Evolutionary conservation across 2,888 invertebrate species (phyloP), one percentile per base, ranked within the genome.

Genomic region (Orgyia antiqua): DNA sequence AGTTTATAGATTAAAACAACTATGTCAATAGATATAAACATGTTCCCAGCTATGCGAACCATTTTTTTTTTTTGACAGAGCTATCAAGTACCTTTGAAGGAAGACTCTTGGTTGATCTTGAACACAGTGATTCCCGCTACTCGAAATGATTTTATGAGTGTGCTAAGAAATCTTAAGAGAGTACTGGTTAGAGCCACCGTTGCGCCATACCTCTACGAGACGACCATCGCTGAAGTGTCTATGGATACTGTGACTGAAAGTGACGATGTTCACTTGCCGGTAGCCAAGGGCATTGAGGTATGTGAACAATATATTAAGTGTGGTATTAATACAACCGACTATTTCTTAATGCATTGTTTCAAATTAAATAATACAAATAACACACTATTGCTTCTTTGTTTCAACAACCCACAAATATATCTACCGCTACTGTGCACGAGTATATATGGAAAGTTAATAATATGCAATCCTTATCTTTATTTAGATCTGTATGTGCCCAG

Each of bases 131-230:
- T 51, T 1, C 66, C 68, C 0, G 79, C 67, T 0, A 92, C 93
- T 0, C 90, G 98, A 13, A 89, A 91, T 33, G 94, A 97, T 61
- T 88, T 99, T 38, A 89, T 99, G 87, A 92, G 89, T 39, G 94
- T 94, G 0, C 82, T 99, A 5, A 91, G 94, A 13, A 93, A 94
- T 55, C 75, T 99, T 7, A 92, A 95, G 52, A 89, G 92, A 7
- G 92, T 97, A 39, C 80, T 96, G 5, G 92, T 98, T 13, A 89
- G 96, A 30, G 97, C 97, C 1, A 92, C 95, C 1, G 89, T 90
- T 25, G 49, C 59, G 1, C 60, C 62, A 0, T 80, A 88, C 29
- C 89, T 93, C 42, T 89, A 90, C 36, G 82, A 88, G 0, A 89
- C 91, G 0, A 89, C 90, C 27, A 90, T 99, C 24, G 92, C 94